Conservation (phyloP, 2,113 vertebrate genomes). For the Dromaius novaehollandiae region DNA sequence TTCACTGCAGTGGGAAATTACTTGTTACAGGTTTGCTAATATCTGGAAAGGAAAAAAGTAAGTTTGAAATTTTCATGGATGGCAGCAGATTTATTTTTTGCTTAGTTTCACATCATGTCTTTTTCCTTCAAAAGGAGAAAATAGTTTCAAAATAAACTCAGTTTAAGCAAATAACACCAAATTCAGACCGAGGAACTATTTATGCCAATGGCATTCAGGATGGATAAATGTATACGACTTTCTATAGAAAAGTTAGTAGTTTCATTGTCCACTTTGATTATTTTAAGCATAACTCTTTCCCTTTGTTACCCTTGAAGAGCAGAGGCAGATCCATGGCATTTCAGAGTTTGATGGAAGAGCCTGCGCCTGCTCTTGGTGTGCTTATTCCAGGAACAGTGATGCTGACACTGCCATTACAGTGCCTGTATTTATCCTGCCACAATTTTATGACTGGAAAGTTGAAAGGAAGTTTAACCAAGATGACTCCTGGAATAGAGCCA, state of each 20-base stretch:
- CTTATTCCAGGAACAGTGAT: neutral
- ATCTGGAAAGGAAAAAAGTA: neutral
- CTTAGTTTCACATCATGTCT: neutral
- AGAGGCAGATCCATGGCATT: neutral
- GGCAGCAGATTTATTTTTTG: rapidly evolving
- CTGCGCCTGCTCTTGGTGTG: rapidly evolving
- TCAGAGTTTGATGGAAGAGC: neutral
- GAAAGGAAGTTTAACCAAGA: neutral
- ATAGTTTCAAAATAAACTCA: neutral
- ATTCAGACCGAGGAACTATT: neutral
- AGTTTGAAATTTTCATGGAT: too few species aligned
- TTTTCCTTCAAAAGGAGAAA: neutral
- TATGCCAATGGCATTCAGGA: neutral
- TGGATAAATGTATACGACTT: neutral
- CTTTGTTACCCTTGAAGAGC: neutral
- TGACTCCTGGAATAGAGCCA: rapidly evolving
- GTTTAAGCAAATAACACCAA: neutral
- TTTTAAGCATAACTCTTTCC: neutral
- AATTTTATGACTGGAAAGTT: neutral
- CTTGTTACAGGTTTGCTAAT: neutral
- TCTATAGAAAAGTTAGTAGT: neutral
- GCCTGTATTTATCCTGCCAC: neutral
- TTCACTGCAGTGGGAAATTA: neutral
- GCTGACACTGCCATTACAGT: neutral
- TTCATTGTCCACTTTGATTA: neutral